A percentile compares a stretch with the other conserved stretches of the same genome.
Evolutionary conservation across 1,140 invertebrate species (phyloP).

Genomic region (Dreissena polymorpha): DNA sequence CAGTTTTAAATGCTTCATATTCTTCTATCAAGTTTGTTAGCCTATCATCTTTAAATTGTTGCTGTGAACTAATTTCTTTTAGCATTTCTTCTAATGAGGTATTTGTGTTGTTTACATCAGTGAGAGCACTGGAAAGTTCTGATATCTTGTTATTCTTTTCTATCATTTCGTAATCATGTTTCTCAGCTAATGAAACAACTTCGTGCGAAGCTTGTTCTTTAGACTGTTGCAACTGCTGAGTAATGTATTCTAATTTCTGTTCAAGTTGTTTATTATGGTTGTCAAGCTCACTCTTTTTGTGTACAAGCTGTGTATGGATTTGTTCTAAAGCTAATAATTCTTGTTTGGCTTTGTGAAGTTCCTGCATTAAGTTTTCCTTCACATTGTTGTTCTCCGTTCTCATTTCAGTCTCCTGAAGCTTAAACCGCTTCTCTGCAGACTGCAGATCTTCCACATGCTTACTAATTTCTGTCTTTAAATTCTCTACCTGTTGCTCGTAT

Average conservation of each 20-base stretch:
- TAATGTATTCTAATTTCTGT: no score
- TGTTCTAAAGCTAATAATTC: no score
- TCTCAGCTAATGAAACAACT: constrained; percentile 56
- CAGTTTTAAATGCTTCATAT: constrained; percentile 56
- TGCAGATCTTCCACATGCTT: constrained; percentile 36
- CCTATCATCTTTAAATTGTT: constrained; percentile 62
- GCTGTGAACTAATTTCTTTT: constrained; percentile 64
- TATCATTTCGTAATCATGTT: constrained; percentile 66
- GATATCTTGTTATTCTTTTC: constrained; percentile 61
- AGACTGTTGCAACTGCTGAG: no score
- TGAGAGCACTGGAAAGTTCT: constrained; percentile 49
- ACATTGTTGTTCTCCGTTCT: constrained; percentile 30
- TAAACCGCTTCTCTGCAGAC: constrained; percentile 4
- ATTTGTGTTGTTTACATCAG: constrained; percentile 62
- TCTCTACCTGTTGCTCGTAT: constrained; percentile 56
- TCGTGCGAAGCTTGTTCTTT: constrained; percentile 5
- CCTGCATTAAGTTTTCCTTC: no score
- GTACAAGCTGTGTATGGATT: no score
- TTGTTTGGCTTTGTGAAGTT: no score
- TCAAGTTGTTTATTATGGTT: no score
- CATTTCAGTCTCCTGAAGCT: constrained; percentile 20
- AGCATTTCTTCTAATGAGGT: constrained; percentile 70
- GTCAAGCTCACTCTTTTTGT: no score
- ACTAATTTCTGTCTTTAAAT: constrained; percentile 57
- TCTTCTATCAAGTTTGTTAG: constrained; percentile 56